Base-by-base conservation (phyloP, 1,140 invertebrate genomes). In the Xylocopa sonorina region DNA sequence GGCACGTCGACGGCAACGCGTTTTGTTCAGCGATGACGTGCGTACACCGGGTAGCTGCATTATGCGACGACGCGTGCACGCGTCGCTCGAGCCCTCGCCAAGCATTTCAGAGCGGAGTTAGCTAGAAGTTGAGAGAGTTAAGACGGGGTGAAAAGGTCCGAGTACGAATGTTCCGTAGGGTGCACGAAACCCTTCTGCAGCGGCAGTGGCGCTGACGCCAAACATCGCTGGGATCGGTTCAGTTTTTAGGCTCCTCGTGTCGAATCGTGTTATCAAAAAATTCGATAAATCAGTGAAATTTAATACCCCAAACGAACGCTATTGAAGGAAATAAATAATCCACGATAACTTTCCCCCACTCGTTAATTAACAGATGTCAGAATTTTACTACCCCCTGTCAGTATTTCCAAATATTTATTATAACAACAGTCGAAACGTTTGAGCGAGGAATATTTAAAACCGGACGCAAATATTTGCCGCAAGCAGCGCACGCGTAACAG, bases 1-100 rank as follows among this genome's bases (percentile, higher is more conserved):
- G 48, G 3, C 46, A 16, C 53, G 51, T 76, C 41, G 1, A 68
- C 32, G 53, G 32, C 64, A 32, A 77, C 43, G 43, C 43, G 67
- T 78, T 78, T 78, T 78, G 75, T 78, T 48, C 34, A 32, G 43
- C 48, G 34, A 27, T 71, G 75, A 78, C 75, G 55, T 43, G 75
- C 67, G 43, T 43, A 50, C 50, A 76, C 10, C 4, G 27, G 50
- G 38, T 16, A 1, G 7, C 1, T 27, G 74, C 63, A 51, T 68
- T 68, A 71, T 77, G 69, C 66, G 57, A n/a, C n/a, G n/a, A n/a
- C 51, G 27, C 41, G 27, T 32, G 27, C 50, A 55, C 38, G 16
- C 55, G 48, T 29, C 18, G 9, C 46, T 24, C n/a, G 7, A 38
- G 38, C 38, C 38, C 38, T 38, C 38, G 3, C 38, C 38, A 48